Evolutionary conservation across 2,888 invertebrate genomes (phyloP).

Genomic region (Aphrophora alni): DNA sequence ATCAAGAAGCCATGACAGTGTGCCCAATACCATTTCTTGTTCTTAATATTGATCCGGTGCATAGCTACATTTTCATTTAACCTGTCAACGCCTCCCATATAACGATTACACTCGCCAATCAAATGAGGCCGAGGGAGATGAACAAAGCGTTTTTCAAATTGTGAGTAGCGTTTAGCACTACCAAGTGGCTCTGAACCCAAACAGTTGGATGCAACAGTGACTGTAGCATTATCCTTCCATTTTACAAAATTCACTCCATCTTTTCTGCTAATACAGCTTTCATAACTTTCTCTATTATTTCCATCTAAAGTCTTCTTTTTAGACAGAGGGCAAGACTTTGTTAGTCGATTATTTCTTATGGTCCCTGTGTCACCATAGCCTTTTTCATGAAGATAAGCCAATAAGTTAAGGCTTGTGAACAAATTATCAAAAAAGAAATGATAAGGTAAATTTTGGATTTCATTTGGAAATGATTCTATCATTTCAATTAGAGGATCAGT

Average conservation of each 20-base stretch:
- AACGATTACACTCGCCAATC: not conserved
- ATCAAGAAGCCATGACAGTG: slow-evolving; percentile 37
- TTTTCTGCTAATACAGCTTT: not conserved
- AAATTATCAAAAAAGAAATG: not conserved
- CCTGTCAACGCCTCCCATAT: not conserved
- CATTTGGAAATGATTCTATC: not conserved
- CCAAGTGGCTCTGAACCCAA: not conserved
- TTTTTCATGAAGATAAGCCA: not conserved
- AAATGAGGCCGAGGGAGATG: not conserved
- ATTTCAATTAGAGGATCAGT: not conserved
- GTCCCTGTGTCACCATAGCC: not conserved
- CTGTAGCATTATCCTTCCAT: not conserved
- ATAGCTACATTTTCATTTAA: not conserved
- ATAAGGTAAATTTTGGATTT: not conserved
- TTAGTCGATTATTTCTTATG: not conserved
- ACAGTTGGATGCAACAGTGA: not conserved
- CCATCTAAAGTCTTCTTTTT: not conserved
- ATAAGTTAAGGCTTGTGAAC: not conserved
- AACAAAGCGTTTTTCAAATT: not conserved
- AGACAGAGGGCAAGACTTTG: not conserved
- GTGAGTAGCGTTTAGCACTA: not conserved
- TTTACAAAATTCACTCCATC: not conserved
- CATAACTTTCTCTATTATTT: not conserved
- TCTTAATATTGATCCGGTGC: slow-evolving; percentile 19
- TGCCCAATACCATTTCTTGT: slow-evolving; percentile 40